phyloP scores from a whole-genome alignment of 2,888 invertebrate species.

The Hofmannophila pseudospretella region DNA sequence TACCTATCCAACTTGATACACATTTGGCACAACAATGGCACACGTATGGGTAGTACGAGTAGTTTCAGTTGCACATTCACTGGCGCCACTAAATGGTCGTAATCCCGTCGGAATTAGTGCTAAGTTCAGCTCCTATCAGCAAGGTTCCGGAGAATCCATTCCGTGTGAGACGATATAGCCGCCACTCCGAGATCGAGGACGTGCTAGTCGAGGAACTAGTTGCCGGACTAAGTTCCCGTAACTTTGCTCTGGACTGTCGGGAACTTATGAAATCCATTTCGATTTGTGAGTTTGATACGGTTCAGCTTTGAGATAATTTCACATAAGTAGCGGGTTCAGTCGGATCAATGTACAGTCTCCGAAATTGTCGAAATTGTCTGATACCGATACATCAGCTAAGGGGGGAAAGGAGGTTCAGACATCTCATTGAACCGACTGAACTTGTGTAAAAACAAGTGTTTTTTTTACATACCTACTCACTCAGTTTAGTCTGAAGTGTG shows the following conservation, averaged over 20 bases:
- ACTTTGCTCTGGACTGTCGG: conserved; percentile 25
- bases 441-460: no score
- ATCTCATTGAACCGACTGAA: no score
- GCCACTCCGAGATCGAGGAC: conserved; percentile 1
- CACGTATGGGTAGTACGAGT: neutral
- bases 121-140: conserved; percentile 17
- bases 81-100: conserved; percentile 20
- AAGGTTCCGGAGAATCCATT: conserved; percentile 11
- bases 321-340: no score
- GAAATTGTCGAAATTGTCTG: no score
- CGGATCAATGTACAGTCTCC: no score
- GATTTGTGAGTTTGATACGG: conserved; percentile 26
- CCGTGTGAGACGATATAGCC: conserved; percentile 1
- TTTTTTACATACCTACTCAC: no score
- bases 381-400: no score
- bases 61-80: conserved; percentile 9
- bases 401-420: no score
- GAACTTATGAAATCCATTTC: conserved; percentile 35
- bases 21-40: no score
- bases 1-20: no score
- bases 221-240: conserved; percentile 3
- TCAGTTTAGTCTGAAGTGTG: no score
- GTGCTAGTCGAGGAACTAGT: neutral
- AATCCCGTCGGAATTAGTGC: conserved; percentile 20
- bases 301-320: no score